Evolutionary conservation across 2,113 vertebrate species (phyloP).

Genomic region (Archocentrus centrarchus): DNA sequence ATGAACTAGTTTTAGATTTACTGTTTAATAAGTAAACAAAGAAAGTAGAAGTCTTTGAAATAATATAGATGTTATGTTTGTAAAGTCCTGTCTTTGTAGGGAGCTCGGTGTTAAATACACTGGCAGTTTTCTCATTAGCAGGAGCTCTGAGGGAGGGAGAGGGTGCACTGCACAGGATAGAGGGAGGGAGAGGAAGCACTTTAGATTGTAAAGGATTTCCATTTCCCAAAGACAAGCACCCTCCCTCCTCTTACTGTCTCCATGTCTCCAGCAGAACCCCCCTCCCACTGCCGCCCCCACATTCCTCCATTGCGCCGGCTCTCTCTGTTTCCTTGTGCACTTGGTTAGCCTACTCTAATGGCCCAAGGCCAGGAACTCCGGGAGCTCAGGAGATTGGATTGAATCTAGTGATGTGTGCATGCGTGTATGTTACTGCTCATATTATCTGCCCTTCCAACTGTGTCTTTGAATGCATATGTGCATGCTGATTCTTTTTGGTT

Average conservation of each 20-base stretch:
- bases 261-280: slow-evolving; percentile 34
- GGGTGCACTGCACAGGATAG: slow-evolving; percentile 66
- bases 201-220: slow-evolving; percentile 87
- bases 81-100: slow-evolving; percentile 27
- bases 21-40: slow-evolving; percentile 6
- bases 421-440: background rate
- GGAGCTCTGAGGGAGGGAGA: slow-evolving; percentile 57
- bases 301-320: slow-evolving; percentile 12
- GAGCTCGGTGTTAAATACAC: slow-evolving; percentile 47
- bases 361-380: slow-evolving; percentile 67
- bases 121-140: slow-evolving; percentile 69
- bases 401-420: slow-evolving; percentile 28
- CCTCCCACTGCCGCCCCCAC: background rate
- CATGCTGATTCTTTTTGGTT: background rate
- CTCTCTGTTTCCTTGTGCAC: slow-evolving; percentile 39
- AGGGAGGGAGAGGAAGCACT: slow-evolving; percentile 89
- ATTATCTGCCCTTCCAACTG: slow-evolving; percentile 35
- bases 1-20: background rate
- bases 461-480: slow-evolving; percentile 14
- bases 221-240: slow-evolving; percentile 87
- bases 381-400: slow-evolving; percentile 68
- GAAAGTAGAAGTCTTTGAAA: background rate
- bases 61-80: slow-evolving; percentile 4
- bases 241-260: slow-evolving; percentile 62
- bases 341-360: slow-evolving; percentile 58